Percentiles rank a stretch among this genome's conserved stretches.
phyloP scores from a whole-genome alignment of 2,113 vertebrate species.

The human (Homo sapiens) region GRCh38 chr4:114382001-114382500 shows the following conservation, averaged over 20 bases:
- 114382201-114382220: background rate
- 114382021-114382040: background rate
- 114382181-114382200: background rate
- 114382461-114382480: background rate
- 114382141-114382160: background rate
- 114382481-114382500: background rate
- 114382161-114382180: background rate
- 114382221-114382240: background rate
- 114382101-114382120: background rate
- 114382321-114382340: background rate
- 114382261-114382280: background rate
- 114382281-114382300: background rate
- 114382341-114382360: background rate
- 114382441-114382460: background rate
- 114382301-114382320: background rate
- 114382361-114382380: background rate
- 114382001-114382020: background rate
- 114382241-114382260: background rate
- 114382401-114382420: background rate
- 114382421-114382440: background rate
- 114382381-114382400: background rate
- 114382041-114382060: background rate
- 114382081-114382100: background rate
- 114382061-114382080: background rate
- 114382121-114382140: slow-evolving; percentile 7